Percentiles rank a stretch among this genome's conserved stretches.
These are phyloP conservation scores for Pampus argenteus DNA, from an alignment of 2,797 vertebrate genomes.

Conservation along the genomic window DNA sequence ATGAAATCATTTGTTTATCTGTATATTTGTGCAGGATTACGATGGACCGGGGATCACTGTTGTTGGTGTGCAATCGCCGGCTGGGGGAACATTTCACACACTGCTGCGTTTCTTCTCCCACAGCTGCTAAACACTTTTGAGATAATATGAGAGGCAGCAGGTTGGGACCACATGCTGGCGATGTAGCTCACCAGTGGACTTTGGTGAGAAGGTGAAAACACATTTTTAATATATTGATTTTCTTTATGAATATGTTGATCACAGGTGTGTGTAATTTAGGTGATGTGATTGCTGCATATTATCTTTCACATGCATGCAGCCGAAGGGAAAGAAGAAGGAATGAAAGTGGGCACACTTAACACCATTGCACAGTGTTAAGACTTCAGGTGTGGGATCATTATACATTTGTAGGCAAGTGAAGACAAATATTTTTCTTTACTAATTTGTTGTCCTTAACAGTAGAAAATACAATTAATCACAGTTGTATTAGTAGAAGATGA, in stretches of 20 bases:
- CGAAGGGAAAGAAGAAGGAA: not conserved
- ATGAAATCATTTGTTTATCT: constrained; percentile 91
- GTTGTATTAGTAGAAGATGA: constrained; percentile 48
- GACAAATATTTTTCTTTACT: not conserved
- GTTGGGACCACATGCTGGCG: constrained; percentile 79
- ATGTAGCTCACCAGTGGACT: constrained; percentile 63
- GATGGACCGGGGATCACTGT: constrained; percentile 85
- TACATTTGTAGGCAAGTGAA: not conserved
- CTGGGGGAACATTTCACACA: constrained; percentile 81
- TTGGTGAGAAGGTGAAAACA: constrained; percentile 56
- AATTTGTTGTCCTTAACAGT: constrained; percentile 57
- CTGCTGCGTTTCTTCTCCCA: constrained; percentile 67
- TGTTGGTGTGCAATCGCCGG: constrained; percentile 77
- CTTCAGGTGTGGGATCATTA: not conserved
- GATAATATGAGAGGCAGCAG: constrained; percentile 71
- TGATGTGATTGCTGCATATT: not conserved
- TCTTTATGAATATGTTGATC: constrained; percentile 1
- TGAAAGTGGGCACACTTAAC: not conserved
- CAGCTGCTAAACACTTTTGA: constrained; percentile 85
- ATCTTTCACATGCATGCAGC: constrained; percentile 1
- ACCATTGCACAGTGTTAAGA: not conserved
- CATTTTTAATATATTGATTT: too few relatives aligned
- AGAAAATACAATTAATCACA: constrained; percentile 28
- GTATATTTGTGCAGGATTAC: constrained; percentile 84
- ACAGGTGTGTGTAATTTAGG: constrained; percentile 1